phyloP scores from a whole-genome alignment of 2,888 invertebrate genomes.

The Hirudinaria manillensis region DNA sequence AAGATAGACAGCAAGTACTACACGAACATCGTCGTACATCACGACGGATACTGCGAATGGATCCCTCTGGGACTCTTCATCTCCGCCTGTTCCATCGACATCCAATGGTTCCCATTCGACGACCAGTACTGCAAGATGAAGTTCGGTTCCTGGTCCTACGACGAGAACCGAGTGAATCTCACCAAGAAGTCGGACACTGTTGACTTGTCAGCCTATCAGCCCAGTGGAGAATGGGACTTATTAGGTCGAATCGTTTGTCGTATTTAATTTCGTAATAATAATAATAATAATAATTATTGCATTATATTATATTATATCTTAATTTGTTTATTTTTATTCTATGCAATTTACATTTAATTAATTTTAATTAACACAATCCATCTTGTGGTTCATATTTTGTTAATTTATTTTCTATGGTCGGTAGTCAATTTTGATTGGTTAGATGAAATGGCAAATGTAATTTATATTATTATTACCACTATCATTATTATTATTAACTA shows the following conservation, averaged over 20 bases:
- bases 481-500: no score
- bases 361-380: no score
- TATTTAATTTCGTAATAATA: no score
- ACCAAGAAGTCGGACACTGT: slow-evolving; percentile 35
- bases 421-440: no score
- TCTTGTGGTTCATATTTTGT: no score
- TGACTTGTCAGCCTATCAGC: slow-evolving; percentile 39
- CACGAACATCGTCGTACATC: slow-evolving; percentile 40
- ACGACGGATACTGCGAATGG: slow-evolving; percentile 39
- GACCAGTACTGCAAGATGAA: slow-evolving; percentile 42
- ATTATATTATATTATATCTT: no score
- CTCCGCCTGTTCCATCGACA: slow-evolving; percentile 41
- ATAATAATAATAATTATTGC: no score
- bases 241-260: slow-evolving; percentile 31
- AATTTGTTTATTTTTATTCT: no score
- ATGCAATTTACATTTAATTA: no score
- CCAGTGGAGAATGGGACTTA: slow-evolving; percentile 42
- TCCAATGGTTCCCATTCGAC: slow-evolving; percentile 42
- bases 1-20: slow-evolving; percentile 43
- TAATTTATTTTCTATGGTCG: no score
- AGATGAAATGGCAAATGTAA: no score
- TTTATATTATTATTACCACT: no score
- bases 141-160: slow-evolving; percentile 44
- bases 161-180: slow-evolving; percentile 42
- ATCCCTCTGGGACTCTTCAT: slow-evolving; percentile 42